phyloP scores from a whole-genome alignment of 2,113 vertebrate genomes.

The Casuarius casuarius region DNA sequence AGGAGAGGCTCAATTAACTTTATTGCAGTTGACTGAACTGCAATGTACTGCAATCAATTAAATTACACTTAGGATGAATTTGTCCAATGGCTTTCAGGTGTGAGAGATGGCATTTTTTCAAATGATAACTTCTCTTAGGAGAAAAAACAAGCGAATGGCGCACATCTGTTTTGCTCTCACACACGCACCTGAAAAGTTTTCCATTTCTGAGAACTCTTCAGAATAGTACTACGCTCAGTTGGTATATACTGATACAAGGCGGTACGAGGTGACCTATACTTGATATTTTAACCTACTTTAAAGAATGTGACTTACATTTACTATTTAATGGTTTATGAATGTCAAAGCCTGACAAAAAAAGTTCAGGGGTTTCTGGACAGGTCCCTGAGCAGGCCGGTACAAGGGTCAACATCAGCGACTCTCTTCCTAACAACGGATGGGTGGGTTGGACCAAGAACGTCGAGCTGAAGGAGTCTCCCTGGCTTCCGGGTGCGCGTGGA shows the following conservation, averaged over 20 bases:
- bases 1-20: constrained; percentile 56
- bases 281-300: neutral
- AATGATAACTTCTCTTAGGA: neutral
- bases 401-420: neutral
- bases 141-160: neutral
- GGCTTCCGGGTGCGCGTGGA: too few relatives aligned
- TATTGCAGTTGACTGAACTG: constrained; percentile 59
- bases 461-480: neutral
- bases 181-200: neutral
- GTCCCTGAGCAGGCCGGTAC: neutral
- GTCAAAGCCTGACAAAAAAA: neutral
- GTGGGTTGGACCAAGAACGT: neutral
- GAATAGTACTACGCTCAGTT: too few relatives aligned
- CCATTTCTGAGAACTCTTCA: neutral
- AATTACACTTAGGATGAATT: constrained; percentile 21
- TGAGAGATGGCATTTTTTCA: neutral
- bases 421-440: neutral
- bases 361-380: neutral
- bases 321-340: neutral
- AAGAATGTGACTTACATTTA: neutral
- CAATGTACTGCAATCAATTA: constrained; percentile 34
- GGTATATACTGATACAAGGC: neutral
- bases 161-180: neutral
- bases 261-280: neutral
- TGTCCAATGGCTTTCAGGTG: constrained; percentile 36